phyloP scores from a whole-genome alignment of 2,113 vertebrate genomes.

The Petrocephalus zakoni region DNA sequence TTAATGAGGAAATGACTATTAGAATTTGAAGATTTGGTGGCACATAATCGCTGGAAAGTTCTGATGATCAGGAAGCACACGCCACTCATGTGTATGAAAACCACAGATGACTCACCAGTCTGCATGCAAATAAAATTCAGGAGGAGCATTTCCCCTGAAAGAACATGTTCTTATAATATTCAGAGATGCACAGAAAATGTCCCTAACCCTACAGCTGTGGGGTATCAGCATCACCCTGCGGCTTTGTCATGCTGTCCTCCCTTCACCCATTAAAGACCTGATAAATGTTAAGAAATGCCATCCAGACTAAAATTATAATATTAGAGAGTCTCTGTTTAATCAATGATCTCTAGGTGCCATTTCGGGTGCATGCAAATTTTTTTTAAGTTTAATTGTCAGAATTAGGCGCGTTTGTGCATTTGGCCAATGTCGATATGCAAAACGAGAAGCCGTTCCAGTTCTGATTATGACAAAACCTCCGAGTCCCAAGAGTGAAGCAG shows the following conservation, averaged over 20 bases:
- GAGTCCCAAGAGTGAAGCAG: constrained; percentile 3
- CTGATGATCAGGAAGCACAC: neutral
- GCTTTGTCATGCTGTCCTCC: neutral
- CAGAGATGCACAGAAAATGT: neutral
- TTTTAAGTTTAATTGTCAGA: neutral
- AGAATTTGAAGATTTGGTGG: neutral
- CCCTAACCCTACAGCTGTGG: neutral
- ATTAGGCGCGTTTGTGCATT: neutral
- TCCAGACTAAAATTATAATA: neutral
- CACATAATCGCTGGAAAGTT: neutral
- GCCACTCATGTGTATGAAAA: neutral
- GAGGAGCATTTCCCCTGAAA: neutral
- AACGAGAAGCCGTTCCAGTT: neutral
- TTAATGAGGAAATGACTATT: neutral
- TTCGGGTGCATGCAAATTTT: neutral
- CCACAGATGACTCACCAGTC: neutral
- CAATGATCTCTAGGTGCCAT: neutral
- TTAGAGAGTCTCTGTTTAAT: neutral
- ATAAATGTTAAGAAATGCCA: neutral
- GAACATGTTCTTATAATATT: neutral
- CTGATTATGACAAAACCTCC: constrained; percentile 6
- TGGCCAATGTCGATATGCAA: neutral
- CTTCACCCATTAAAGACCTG: neutral
- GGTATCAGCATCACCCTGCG: neutral
- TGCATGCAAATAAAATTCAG: neutral